These are phyloP conservation scores for Cettia cetti DNA, from an alignment of 2,113 vertebrate species.

Conservation along the genomic window DNA sequence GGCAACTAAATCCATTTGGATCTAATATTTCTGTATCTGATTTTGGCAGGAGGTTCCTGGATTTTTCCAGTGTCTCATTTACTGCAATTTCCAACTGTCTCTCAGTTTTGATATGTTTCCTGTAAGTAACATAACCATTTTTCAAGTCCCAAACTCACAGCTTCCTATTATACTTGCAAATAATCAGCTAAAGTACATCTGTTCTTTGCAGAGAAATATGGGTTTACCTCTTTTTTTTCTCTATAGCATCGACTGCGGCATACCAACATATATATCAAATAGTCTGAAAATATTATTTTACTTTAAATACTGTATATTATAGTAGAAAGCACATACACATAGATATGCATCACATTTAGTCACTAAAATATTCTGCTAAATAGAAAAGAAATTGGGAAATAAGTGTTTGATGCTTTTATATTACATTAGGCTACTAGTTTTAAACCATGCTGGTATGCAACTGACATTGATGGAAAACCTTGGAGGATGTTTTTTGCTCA, in stretches of 20 bases:
- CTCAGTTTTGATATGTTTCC: conserved; percentile 21
- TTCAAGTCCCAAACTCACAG: conserved; percentile 13
- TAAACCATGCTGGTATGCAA: not conserved
- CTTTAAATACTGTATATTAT: not conserved
- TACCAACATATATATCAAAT: not conserved
- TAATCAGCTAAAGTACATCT: conserved; percentile 30
- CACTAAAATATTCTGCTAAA: not conserved
- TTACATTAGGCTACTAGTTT: not conserved
- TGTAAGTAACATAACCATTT: conserved; percentile 30
- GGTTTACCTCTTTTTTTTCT: not conserved
- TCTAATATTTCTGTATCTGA: not conserved
- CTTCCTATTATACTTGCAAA: conserved; percentile 59
- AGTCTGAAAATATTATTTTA: not conserved
- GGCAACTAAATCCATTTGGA: not conserved
- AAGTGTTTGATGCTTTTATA: not conserved
- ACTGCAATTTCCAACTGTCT: conserved; percentile 21
- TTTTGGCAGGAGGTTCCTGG: conserved; percentile 5
- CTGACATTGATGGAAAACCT: conserved; percentile 59
- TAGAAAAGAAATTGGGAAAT: not conserved
- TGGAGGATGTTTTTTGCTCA: conserved; percentile 35
- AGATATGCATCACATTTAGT: not conserved
- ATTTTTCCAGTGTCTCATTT: conserved; percentile 3
- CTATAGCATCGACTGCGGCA: not conserved
- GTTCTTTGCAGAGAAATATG: not conserved
- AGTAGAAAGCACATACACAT: not conserved